Conservation (phyloP, 2,888 invertebrate genomes). For the Cepaea hortensis region DNA sequence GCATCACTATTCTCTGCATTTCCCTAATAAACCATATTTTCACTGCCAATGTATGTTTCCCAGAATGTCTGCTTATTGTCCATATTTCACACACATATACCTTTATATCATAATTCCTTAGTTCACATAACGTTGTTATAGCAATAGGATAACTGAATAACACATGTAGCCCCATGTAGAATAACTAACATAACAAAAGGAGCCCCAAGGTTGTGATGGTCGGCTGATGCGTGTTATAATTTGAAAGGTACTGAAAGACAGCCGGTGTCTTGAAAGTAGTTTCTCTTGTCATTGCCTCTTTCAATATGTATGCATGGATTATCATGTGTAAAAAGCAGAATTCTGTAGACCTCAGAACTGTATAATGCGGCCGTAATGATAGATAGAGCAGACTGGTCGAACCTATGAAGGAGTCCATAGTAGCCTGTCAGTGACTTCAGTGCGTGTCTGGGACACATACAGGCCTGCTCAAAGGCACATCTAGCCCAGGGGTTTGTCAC, state of each 20-base stretch:
- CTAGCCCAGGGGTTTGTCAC: constrained; percentile 1
- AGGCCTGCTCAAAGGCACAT: not conserved
- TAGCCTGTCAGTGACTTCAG: not conserved
- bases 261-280: not conserved
- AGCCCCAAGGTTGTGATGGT: too few relatives aligned
- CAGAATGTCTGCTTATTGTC: too few relatives aligned
- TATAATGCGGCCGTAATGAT: not conserved
- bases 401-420: not conserved
- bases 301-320: not conserved
- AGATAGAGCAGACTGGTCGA: constrained; percentile 10
- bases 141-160: too few relatives aligned
- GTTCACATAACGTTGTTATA: too few relatives aligned
- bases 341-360: not conserved
- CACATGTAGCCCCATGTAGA: too few relatives aligned
- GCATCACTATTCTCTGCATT: too few relatives aligned
- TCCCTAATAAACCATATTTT: too few relatives aligned
- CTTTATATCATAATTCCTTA: too few relatives aligned
- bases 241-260: not conserved
- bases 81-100: too few relatives aligned
- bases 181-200: too few relatives aligned
- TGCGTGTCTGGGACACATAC: not conserved
- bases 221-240: too few relatives aligned
- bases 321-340: not conserved
- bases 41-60: too few relatives aligned
- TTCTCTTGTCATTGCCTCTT: not conserved